Evolutionary conservation across 2,113 vertebrate genomes (phyloP).

Genomic region (Pollachius pollachius): DNA sequence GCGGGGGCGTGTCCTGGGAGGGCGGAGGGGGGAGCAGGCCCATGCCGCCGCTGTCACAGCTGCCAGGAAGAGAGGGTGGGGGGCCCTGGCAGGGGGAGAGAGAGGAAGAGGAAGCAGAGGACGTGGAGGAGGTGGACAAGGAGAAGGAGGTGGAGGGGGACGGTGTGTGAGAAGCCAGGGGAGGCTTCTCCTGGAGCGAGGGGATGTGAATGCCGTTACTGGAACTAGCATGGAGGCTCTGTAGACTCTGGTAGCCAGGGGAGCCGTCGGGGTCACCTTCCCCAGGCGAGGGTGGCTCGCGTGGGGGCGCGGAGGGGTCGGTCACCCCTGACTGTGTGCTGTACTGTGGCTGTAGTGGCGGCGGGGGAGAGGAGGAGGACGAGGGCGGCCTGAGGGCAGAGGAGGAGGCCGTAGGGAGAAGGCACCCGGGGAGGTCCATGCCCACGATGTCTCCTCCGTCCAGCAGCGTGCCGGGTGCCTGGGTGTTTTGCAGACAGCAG

Average conservation of each 20-base stretch:
- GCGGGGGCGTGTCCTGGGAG: constrained; percentile 52
- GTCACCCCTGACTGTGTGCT: constrained; percentile 25
- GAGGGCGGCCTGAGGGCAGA: constrained; percentile 23
- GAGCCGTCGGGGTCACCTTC: constrained; percentile 26
- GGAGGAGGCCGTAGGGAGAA: constrained; percentile 55
- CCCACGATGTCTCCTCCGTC: constrained; percentile 58
- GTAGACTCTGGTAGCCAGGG: background rate
- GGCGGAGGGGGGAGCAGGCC: constrained; percentile 41
- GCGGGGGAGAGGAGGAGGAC: constrained; percentile 5
- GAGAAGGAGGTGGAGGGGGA: constrained; percentile 68
- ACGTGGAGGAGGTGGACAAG: constrained; percentile 58
- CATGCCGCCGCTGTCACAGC: constrained; percentile 32
- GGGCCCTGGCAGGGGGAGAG: constrained; percentile 64
- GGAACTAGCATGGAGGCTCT: constrained; percentile 27
- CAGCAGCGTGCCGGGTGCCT: constrained; percentile 53
- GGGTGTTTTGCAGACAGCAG: constrained; percentile 40
- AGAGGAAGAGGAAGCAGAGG: constrained; percentile 44
- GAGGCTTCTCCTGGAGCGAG: constrained; percentile 48
- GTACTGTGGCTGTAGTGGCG: constrained; percentile 7
- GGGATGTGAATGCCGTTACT: constrained; percentile 47
- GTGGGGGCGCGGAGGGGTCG: constrained; percentile 14
- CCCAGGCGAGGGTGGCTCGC: constrained; percentile 9
- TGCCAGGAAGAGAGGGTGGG: constrained; percentile 46
- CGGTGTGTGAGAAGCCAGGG: constrained; percentile 44
- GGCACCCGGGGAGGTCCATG: constrained; percentile 61